Conservation (phyloP, 1,140 invertebrate species). For the Hermetia illucens region DNA sequence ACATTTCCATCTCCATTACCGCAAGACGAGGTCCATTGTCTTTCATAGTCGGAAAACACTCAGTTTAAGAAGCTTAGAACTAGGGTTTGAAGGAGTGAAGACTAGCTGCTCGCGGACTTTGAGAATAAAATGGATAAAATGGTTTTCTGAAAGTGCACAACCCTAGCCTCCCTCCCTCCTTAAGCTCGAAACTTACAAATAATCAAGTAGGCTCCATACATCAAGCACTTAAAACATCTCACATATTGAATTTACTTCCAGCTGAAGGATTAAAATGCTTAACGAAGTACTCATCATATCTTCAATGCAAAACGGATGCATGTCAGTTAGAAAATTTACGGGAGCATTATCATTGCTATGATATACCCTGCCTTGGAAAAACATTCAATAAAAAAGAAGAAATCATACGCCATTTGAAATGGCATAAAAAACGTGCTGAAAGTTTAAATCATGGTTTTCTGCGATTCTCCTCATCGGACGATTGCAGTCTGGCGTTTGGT, state of each 20-base stretch:
- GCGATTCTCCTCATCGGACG: conserved; percentile 76
- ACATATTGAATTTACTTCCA: conserved; percentile 3
- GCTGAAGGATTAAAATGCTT: conserved; percentile 3
- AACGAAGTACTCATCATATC: conserved; percentile 14
- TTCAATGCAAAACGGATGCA: conserved; percentile 25
- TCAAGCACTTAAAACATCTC: too few relatives aligned
- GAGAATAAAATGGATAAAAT: too few relatives aligned
- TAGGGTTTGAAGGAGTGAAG: too few relatives aligned
- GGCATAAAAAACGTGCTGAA: conserved; percentile 98
- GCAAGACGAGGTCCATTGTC: too few relatives aligned
- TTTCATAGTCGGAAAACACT: too few relatives aligned
- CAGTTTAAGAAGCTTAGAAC: too few relatives aligned
- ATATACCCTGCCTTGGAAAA: conserved; percentile 59
- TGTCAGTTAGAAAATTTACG: conserved; percentile 32
- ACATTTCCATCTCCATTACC: too few relatives aligned
- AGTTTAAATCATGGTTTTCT: conserved; percentile 94
- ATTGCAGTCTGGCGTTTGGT: conserved; percentile 57
- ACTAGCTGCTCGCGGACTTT: too few relatives aligned
- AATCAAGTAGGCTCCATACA: too few relatives aligned
- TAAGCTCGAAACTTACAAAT: too few relatives aligned
- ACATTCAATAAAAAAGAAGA: conserved; percentile 97
- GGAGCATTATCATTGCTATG: conserved; percentile 94
- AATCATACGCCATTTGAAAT: conserved; percentile 92
- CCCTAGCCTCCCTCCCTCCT: too few relatives aligned
- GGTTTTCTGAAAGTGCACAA: too few relatives aligned